A percentile compares a stretch with the other conserved stretches of the same genome.
phyloP scores from a whole-genome alignment of 2,113 vertebrate genomes.

The Origma solitaria region DNA sequence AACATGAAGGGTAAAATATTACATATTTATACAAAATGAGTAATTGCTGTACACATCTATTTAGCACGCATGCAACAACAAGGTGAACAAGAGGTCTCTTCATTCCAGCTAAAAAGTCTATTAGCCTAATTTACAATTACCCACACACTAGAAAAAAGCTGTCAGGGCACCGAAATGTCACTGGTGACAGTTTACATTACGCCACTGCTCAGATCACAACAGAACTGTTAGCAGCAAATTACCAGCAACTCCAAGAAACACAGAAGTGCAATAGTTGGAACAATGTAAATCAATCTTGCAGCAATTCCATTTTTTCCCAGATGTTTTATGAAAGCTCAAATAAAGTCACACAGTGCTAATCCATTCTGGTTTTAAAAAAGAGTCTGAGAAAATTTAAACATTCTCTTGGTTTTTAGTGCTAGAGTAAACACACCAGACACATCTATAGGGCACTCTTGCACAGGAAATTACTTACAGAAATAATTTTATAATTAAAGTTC shows the following conservation, averaged over 20 bases:
- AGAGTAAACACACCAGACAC: not conserved
- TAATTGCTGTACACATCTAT: not conserved
- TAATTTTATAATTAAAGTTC: not conserved
- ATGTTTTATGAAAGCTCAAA: not conserved
- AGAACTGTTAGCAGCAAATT: not conserved
- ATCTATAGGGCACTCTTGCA: not conserved
- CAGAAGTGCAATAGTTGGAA: not conserved
- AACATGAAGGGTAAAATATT: not conserved
- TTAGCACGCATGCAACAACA: not conserved
- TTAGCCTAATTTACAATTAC: constrained; percentile 54
- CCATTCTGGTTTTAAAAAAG: not conserved
- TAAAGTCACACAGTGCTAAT: not conserved
- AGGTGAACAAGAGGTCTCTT: constrained; percentile 5
- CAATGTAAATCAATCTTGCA: not conserved
- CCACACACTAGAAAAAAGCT: constrained; percentile 18
- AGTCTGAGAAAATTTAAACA: not conserved
- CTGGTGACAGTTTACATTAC: constrained; percentile 38
- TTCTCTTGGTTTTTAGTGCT: not conserved
- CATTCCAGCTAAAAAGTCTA: not conserved
- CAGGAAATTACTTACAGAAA: not conserved
- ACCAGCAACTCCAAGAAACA: not conserved
- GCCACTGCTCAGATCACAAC: not conserved
- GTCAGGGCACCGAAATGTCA: constrained; percentile 11
- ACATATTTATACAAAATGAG: constrained; percentile 1
- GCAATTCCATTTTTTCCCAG: not conserved